A percentile compares a stretch with the other conserved stretches of the same genome.
phyloP scores from a whole-genome alignment of 2,113 vertebrate genomes.

The Dasypus novemcinctus region DNA sequence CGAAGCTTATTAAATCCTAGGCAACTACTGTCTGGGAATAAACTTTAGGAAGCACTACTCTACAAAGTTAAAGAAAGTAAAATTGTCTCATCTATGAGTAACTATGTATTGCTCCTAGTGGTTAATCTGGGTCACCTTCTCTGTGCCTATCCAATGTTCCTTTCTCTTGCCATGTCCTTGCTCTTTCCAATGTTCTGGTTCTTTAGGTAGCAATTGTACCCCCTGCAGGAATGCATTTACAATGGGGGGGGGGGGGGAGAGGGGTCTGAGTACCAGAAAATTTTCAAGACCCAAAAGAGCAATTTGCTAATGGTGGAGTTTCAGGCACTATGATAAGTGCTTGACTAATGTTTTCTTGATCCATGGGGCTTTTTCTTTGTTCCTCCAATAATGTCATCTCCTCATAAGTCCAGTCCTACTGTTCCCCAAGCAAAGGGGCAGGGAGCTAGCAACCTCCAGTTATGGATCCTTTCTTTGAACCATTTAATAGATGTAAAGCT shows the following conservation, averaged over 20 bases:
- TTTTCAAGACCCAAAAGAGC: neutral
- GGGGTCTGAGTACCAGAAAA: neutral
- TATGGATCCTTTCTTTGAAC: conserved; percentile 38
- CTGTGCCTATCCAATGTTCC: neutral
- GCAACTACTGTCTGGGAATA: neutral
- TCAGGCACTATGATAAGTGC: neutral
- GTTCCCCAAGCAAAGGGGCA: neutral
- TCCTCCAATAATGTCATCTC: neutral
- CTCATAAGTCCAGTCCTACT: neutral
- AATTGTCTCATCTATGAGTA: neutral
- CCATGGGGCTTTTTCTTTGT: neutral
- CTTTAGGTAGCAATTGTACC: neutral
- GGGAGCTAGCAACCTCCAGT: neutral
- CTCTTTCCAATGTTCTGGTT: neutral
- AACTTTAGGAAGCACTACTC: neutral
- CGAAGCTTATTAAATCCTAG: neutral
- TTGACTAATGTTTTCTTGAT: neutral
- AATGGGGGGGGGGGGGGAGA: too few relatives aligned
- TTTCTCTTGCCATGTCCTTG: neutral
- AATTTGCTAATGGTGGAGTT: neutral
- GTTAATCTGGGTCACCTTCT: neutral
- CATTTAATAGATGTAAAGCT: conserved; percentile 53
- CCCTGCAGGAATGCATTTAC: neutral
- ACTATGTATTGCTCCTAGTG: neutral
- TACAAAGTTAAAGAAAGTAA: neutral